Evolutionary conservation across 2,113 vertebrate genomes (phyloP).

Genomic region (Cephalopterus ornatus): DNA sequence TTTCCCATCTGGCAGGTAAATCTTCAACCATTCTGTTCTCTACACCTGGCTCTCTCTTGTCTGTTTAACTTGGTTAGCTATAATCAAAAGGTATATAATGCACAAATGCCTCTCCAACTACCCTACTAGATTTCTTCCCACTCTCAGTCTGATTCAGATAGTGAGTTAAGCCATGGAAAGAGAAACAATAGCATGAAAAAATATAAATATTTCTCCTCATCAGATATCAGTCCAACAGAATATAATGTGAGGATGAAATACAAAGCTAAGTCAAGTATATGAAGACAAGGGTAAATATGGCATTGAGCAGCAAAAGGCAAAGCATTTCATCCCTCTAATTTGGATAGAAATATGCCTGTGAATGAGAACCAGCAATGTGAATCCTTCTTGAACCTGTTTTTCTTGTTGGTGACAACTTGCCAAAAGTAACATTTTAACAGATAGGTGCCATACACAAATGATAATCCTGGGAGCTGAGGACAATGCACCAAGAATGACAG

Average conservation of each 20-base stretch:
- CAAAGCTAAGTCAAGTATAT: neutral
- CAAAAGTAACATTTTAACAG: neutral
- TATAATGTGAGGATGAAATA: neutral
- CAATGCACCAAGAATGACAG: neutral
- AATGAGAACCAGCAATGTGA: neutral
- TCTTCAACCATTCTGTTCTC: neutral
- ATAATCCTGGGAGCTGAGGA: neutral
- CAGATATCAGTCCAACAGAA: neutral
- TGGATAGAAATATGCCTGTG: neutral
- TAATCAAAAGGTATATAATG: neutral
- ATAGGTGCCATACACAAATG: neutral
- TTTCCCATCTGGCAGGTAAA: neutral
- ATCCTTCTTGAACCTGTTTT: neutral
- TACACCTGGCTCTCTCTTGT: neutral
- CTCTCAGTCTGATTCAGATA: neutral
- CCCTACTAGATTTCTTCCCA: neutral
- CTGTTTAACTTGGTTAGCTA: neutral
- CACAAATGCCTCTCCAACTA: neutral
- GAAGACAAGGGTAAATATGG: neutral
- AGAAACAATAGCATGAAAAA: neutral
- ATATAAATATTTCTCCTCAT: neutral
- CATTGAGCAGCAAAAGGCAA: neutral
- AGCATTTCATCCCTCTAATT: neutral
- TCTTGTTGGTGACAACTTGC: neutral
- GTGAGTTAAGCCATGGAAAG: neutral